Percentiles rank a stretch among this genome's conserved stretches.
Conservation (phyloP, 1,140 invertebrate species). For the Adelges cooleyi region DNA sequence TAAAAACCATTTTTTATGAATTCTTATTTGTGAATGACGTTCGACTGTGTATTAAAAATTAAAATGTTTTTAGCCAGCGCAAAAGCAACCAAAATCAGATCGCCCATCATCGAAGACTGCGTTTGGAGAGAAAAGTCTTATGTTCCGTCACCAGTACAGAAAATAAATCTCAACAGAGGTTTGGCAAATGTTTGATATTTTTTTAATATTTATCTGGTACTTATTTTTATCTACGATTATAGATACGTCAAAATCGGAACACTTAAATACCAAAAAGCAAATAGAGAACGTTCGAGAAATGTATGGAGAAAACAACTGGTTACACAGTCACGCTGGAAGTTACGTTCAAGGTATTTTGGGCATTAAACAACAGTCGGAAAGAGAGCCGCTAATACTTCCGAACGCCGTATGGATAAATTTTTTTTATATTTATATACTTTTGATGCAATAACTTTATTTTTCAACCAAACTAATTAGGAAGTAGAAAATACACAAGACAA, state of each 20-base stretch:
- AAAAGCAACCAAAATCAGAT: slow-evolving; percentile 29
- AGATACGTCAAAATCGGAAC: slow-evolving; percentile 38
- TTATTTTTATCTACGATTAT: too few relatives aligned
- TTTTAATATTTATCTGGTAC: too few relatives aligned
- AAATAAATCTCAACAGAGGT: background rate
- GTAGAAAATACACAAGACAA: too few relatives aligned
- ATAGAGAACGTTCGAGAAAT: slow-evolving; percentile 45
- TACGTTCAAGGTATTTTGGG: slow-evolving; percentile 24
- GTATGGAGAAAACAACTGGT: slow-evolving; percentile 48
- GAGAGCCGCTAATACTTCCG: background rate
- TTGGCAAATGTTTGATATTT: too few relatives aligned
- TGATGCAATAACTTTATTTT: too few relatives aligned
- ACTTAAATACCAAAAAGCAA: slow-evolving; percentile 49
- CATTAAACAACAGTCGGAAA: slow-evolving; percentile 4
- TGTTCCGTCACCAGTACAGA: background rate
- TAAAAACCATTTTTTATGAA: slow-evolving; percentile 31
- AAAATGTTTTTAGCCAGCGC: slow-evolving; percentile 20
- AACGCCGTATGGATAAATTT: background rate
- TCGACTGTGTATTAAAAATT: slow-evolving; percentile 15
- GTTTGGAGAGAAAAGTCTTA: background rate
- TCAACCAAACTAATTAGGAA: too few relatives aligned
- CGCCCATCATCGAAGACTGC: background rate
- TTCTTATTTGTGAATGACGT: slow-evolving; percentile 24
- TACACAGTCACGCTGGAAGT: slow-evolving; percentile 43
- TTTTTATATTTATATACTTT: background rate